phyloP scores from a whole-genome alignment of 2,113 vertebrate genomes.

The Clarias gariepinus region DNA sequence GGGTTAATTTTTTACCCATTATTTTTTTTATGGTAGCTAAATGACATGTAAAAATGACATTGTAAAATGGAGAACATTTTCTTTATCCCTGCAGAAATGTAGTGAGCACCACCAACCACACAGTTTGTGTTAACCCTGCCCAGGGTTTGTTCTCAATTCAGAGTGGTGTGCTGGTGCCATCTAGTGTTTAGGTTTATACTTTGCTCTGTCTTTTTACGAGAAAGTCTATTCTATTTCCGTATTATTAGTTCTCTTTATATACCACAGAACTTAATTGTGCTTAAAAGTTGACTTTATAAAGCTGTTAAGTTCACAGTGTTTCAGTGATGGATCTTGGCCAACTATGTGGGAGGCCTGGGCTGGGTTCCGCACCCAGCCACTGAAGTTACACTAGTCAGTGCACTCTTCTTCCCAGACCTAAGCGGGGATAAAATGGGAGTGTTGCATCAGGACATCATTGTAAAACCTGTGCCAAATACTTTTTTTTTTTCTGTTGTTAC shows the following conservation, averaged over 20 bases:
- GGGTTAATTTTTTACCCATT: too few species aligned
- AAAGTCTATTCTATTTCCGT: not conserved
- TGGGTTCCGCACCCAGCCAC: too few species aligned
- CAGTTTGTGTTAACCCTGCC: not conserved
- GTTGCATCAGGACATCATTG: too few species aligned
- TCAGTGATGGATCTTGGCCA: too few species aligned
- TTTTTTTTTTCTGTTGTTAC: too few species aligned
- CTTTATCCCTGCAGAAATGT: not conserved
- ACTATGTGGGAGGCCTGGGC: too few species aligned
- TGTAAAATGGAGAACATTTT: not conserved
- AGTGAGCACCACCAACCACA: not conserved
- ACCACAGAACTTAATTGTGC: not conserved
- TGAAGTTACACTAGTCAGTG: too few species aligned
- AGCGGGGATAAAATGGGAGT: too few species aligned
- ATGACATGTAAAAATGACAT: not conserved
- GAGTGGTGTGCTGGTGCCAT: constrained; percentile 70
- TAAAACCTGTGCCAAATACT: too few species aligned
- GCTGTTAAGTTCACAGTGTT: not conserved
- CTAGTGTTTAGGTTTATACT: constrained; percentile 65
- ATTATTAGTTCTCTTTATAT: not conserved
- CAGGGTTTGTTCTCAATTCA: not conserved
- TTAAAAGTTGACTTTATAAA: not conserved
- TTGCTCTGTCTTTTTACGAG: constrained; percentile 23
- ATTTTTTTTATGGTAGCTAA: not conserved
- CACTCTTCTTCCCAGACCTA: too few species aligned